A percentile compares a stretch with the other conserved stretches of the same genome.
phyloP scores from a whole-genome alignment of 37 sponge, comb jelly and placozoan species.

The Geodia barretti region DNA sequence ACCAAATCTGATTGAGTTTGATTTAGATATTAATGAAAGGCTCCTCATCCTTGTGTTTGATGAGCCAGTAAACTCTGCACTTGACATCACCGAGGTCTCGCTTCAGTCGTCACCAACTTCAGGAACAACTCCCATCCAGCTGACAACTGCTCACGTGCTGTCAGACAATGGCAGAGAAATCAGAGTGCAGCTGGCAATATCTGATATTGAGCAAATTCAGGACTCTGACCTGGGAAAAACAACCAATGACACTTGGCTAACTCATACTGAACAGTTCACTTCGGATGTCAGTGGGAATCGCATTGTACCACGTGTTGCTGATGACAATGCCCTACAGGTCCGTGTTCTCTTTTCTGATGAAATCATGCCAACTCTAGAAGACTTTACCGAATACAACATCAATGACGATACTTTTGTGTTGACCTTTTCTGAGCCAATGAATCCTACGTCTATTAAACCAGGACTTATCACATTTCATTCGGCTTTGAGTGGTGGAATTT shows the following conservation, averaged over 20 bases:
- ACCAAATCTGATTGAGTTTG: conserved; percentile 73
- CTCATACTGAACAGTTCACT: conserved; percentile 56
- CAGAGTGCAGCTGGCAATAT: conserved; percentile 24
- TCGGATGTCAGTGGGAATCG: conserved; percentile 33
- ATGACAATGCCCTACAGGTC: conserved; percentile 71
- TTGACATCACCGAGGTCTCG: conserved; percentile 38
- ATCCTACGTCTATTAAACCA: conserved; percentile 26
- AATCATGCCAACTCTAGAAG: conserved; percentile 44
- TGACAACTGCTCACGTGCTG: conserved; percentile 22
- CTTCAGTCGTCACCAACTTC: conserved; percentile 55
- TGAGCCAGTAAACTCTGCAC: conserved; percentile 67
- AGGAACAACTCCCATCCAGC: conserved; percentile 15
- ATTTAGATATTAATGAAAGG: conserved; percentile 73
- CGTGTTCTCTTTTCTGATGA: conserved; percentile 47
- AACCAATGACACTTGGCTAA: conserved; percentile 66
- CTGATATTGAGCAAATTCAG: conserved; percentile 62
- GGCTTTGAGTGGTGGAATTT: conserved; percentile 16
- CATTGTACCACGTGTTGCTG: conserved; percentile 55
- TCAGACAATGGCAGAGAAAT: conserved; percentile 41
- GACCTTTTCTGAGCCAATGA: conserved; percentile 82
- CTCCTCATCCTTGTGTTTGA: conserved; percentile 67
- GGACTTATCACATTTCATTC: conserved; percentile 60
- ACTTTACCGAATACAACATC: conserved; percentile 57
- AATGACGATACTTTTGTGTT: conserved; percentile 62
- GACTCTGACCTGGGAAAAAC: conserved; percentile 50